Conservation (phyloP, 2,888 invertebrate species). For the Spialia ferax region DNA sequence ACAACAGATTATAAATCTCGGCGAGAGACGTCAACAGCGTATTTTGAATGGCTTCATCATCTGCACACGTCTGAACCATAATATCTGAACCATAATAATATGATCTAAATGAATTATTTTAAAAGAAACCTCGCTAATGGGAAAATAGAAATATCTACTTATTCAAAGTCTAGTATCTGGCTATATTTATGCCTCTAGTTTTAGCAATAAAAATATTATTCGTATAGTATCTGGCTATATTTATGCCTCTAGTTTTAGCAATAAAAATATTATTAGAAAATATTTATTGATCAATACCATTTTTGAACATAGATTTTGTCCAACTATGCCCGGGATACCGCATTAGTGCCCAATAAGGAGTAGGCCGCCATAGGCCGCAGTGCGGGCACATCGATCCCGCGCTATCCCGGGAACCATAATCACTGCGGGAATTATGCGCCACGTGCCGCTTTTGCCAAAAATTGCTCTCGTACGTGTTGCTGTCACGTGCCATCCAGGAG, state of each 20-base stretch:
- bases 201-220: too few relatives aligned
- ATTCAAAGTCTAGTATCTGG: too few relatives aligned
- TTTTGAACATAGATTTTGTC: too few relatives aligned
- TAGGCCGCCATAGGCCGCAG: slow-evolving; percentile 57
- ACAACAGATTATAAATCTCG: slow-evolving; percentile 23
- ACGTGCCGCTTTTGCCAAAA: slow-evolving; percentile 10
- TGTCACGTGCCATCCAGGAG: not conserved
- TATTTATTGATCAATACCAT: too few relatives aligned
- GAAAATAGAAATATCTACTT: not conserved
- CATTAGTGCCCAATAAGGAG: not conserved
- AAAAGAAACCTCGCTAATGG: not conserved
- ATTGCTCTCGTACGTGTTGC: not conserved
- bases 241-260: too few relatives aligned
- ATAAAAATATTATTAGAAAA: too few relatives aligned
- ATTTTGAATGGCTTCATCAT: slow-evolving; percentile 33
- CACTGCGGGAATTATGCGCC: slow-evolving; percentile 21
- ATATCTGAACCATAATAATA: too few relatives aligned
- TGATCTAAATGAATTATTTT: slow-evolving; percentile 13
- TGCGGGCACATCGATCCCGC: slow-evolving; percentile 67
- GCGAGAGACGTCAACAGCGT: slow-evolving; percentile 6
- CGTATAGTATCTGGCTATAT: too few relatives aligned
- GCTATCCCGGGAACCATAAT: slow-evolving; percentile 48
- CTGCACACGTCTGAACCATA: slow-evolving; percentile 1
- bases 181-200: too few relatives aligned
- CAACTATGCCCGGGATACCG: not conserved